Evolutionary conservation across 2,113 vertebrate species (phyloP).

Genomic region (Ia io): DNA sequence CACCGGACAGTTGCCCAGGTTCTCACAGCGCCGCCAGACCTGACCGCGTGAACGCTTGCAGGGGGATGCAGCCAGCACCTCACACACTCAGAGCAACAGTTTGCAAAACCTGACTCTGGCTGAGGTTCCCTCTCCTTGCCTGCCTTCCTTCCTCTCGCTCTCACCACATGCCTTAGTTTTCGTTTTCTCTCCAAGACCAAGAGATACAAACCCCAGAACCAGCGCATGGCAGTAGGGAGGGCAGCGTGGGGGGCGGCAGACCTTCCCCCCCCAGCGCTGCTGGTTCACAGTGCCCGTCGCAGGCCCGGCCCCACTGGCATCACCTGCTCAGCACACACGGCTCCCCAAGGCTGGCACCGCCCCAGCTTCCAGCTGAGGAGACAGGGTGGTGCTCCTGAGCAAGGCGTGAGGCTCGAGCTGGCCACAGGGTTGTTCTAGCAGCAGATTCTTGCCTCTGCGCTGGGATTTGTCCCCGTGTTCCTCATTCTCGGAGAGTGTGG

Average conservation of each 20-base stretch:
- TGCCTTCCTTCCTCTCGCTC: not conserved
- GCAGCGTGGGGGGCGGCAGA: not conserved
- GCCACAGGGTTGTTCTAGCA: not conserved
- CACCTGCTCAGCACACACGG: not conserved
- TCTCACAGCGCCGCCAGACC: not conserved
- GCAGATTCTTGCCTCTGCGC: not conserved
- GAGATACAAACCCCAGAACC: no score
- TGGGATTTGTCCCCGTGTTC: not conserved
- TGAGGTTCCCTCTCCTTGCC: not conserved
- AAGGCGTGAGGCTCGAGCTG: not conserved
- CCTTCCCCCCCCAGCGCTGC: no score
- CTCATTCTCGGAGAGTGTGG: not conserved
- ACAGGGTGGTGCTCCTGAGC: no score
- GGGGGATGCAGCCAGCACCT: not conserved
- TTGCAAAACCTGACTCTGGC: not conserved
- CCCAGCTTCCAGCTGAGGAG: not conserved
- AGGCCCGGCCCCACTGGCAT: not conserved
- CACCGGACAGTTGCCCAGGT: not conserved
- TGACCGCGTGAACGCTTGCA: not conserved
- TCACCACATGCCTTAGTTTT: not conserved
- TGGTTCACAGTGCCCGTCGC: rapidly evolving
- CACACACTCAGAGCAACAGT: not conserved
- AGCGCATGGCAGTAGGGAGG: not conserved
- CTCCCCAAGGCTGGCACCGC: rapidly evolving
- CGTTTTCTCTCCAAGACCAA: not conserved